These are phyloP conservation scores for Meteorus colon DNA, from an alignment of 2,888 invertebrate species.

Conservation along the genomic window DNA sequence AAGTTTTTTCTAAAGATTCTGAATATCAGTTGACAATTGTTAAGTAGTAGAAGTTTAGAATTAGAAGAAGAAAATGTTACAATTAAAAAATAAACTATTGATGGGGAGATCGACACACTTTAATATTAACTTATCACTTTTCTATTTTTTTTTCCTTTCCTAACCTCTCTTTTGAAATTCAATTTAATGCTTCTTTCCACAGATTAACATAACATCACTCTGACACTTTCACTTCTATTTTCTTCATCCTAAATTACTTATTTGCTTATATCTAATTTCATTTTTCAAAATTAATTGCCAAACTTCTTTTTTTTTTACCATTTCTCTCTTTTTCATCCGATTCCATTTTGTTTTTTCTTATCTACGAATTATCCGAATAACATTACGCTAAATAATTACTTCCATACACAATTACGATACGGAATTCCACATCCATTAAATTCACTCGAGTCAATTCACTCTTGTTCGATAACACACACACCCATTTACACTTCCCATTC, in stretches of 20 bases:
- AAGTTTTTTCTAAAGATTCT: background rate
- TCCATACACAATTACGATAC: background rate
- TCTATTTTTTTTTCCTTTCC: background rate
- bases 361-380: background rate
- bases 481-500: background rate
- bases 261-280: background rate
- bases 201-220: background rate
- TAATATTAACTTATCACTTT: background rate
- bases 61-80: background rate
- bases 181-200: background rate
- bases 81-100: background rate
- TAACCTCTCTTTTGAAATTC: background rate
- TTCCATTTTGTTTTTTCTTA: background rate
- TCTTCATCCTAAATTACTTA: background rate
- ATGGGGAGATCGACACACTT: background rate
- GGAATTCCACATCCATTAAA: background rate
- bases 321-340: no score
- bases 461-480: conserved; percentile 13
- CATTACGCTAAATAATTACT: background rate
- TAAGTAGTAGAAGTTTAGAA: background rate
- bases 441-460: background rate
- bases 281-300: background rate
- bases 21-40: background rate
- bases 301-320: background rate
- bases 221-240: background rate